Base-by-base conservation (phyloP, 2,113 vertebrate species). In the Dasyprocta punctata region DNA sequence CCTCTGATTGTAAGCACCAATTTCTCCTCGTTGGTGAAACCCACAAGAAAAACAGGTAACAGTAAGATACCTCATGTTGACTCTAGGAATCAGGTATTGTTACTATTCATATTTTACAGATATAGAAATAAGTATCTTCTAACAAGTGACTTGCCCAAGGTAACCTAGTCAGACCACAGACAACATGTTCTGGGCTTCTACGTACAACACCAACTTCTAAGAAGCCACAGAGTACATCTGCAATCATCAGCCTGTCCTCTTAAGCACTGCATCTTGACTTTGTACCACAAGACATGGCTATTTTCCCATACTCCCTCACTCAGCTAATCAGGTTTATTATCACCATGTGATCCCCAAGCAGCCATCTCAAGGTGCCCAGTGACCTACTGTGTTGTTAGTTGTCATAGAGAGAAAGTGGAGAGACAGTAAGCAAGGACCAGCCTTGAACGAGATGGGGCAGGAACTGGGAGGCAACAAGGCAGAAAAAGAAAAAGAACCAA, bases 371-470 rank as follows among this genome's bases (percentile, higher is more conserved):
- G 49, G 54, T 2, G 56, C 12, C 8, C 71, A 19, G 47, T 1
- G 80, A 38, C 30, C 75, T 52, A 1, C 3, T 0, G 1, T 44
- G 14, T 33, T 85, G 52, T 26, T 26, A 20, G 30, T 13, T 44
- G n/a, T 41, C 67, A 49, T 3, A 36, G 47, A 26, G 26, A 47
- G 33, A 86, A 30, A 38, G 36, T 75, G 24, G 38, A 26, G 38
- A 38, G 44, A 38, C 49, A 33, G 61, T 41, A 38, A 82, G n/a
- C 22, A 63, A 47, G 41, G 36, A n/a, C 47, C 28, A 47, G 0
- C 0, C 10, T 7, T 12, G 19, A 28, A 5, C 36, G 11, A 19
- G 26, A 90, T 36, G 38, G 0, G 1, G 49, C 13, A 13, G 63
- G 33, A 89, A 58, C 47, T 49, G 47, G 69, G 22, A 20, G 80